Percentiles rank a stretch among this genome's conserved stretches.
These are phyloP conservation scores for Peromyscus leucopus DNA, from an alignment of 2,113 vertebrate genomes.

Conservation along the genomic window DNA sequence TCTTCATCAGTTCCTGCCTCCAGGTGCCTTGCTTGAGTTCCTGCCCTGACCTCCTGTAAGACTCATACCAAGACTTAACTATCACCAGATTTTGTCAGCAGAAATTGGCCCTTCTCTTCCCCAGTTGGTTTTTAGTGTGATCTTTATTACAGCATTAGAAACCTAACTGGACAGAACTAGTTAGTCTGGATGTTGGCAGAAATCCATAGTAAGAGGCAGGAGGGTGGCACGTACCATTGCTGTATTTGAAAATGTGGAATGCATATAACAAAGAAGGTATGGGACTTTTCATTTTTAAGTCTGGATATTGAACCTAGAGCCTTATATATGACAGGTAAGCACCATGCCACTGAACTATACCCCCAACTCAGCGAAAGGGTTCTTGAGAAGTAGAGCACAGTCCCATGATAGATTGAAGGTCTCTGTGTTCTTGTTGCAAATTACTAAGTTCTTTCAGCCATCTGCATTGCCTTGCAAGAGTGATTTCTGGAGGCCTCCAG, in stretches of 20 bases:
- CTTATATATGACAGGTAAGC: not conserved
- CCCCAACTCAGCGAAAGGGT: not conserved
- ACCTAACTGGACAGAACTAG: not conserved
- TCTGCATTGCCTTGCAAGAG: not conserved
- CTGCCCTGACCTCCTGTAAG: not conserved
- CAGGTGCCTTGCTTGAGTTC: not conserved
- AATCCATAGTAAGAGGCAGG: not conserved
- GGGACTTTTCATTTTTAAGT: not conserved
- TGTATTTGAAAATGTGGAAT: not conserved
- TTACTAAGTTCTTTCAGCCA: constrained; percentile 1
- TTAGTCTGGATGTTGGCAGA: not conserved
- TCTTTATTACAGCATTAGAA: not conserved
- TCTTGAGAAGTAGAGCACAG: not conserved
- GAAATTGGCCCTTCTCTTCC: no score
- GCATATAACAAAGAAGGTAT: not conserved
- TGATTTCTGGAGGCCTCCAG: not conserved
- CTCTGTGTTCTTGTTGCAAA: not conserved
- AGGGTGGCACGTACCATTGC: not conserved
- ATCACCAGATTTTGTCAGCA: not conserved
- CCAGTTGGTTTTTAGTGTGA: not conserved
- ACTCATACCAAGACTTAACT: not conserved
- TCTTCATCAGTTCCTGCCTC: not conserved
- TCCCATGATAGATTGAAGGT: not conserved
- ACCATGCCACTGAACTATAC: no score
- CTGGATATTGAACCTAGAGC: not conserved